A percentile compares a stretch with the other conserved stretches of the same genome.
Evolutionary conservation across 35 echinoderm and acorn worm genomes (phyloP).

Genomic region (Stichopus chloronotus): DNA sequence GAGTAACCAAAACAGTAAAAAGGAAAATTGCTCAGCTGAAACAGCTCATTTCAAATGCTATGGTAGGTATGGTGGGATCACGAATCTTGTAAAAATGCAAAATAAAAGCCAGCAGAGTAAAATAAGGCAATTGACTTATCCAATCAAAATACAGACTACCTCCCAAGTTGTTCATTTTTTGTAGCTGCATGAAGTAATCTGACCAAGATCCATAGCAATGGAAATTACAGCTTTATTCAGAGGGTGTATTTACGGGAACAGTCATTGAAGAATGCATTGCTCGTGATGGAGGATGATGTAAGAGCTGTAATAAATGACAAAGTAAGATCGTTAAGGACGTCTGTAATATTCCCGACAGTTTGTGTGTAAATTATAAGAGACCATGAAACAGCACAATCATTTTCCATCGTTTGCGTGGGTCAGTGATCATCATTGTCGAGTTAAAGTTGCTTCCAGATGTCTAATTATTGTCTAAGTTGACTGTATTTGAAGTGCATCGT

Average conservation of each 20-base stretch:
- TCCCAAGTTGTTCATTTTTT: background rate
- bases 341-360: too few species aligned
- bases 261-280: background rate
- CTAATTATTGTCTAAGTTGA: background rate
- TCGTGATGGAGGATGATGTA: background rate
- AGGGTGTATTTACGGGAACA: too few species aligned
- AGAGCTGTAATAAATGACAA: background rate
- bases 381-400: background rate
- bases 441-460: background rate
- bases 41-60: background rate
- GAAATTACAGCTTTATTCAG: background rate
- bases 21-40: background rate
- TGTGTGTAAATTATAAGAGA: background rate
- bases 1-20: background rate
- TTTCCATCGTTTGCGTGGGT: background rate
- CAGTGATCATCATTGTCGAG: too few species aligned
- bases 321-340: too few species aligned
- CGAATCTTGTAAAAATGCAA: background rate
- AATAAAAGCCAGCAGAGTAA: background rate
- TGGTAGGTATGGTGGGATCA: background rate
- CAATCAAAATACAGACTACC: background rate
- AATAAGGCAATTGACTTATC: background rate
- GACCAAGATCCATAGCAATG: background rate
- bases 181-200: background rate
- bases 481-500: too few species aligned